Evolutionary conservation across 1,140 invertebrate species (phyloP), one percentile per base, ranked within the genome.

Genomic region (Muscidifurax raptorellus): DNA sequence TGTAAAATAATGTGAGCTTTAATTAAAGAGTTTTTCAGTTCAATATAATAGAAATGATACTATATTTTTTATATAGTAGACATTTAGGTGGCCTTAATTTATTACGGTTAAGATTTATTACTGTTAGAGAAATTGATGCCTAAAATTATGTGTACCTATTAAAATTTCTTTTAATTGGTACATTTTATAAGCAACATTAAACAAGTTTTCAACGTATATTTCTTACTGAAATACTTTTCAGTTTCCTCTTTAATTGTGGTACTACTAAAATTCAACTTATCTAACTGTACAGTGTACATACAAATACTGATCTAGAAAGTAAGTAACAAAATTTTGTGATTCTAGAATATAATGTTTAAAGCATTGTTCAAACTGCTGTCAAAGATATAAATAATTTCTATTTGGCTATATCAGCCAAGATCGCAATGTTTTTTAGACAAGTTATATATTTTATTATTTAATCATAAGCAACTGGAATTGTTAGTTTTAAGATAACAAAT

Each of bases 371-470:
- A 80, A n/a, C n/a, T 64, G 13, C 64, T 64, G n/a, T 72, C 18
- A 79, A 84, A 79, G 18, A 79, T 84, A 25, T 83, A 52, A 47
- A 82, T 12, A 40, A 27, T 44, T 69, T 28, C 25, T 52, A 36
- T 30, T n/a, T 25, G 30, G 32, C 44, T 80, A 9, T 80, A 30
- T 80, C 10, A 22, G 18, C 25, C 30, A 3, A 30, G 40, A 59
- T 84, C 18, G 30, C 18, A 80, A n/a, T 6, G 59, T 80, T 84
- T 25, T 59, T 83, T 79, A 74, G 66, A 76, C 27, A 22, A 76
- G 10, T 85, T 69, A 85, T 85, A 77, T 85, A 85, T 80, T 80
- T 84, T 84, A 9, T 85, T 76, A 84, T 75, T 80, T 75, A 80
- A 75, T 47, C 25, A 52, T 69, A 81, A 69, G 59, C 25, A 80